phyloP scores from a whole-genome alignment of 2,888 invertebrate species.

The Drosophila hamatofila region DNA sequence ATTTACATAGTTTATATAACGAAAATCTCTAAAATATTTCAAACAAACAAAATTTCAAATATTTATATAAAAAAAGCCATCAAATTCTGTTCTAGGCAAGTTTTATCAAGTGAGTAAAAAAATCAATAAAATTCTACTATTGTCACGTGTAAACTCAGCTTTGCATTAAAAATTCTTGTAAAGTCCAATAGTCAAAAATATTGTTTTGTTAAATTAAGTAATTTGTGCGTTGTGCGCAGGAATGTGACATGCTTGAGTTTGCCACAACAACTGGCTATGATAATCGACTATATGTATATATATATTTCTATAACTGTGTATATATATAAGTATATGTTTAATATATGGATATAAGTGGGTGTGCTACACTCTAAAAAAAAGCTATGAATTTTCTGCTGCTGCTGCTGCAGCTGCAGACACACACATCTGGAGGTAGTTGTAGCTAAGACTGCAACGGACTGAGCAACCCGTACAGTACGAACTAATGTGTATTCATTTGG shows the following conservation, averaged over 20 bases:
- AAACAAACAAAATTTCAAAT: neutral
- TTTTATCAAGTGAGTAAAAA: neutral
- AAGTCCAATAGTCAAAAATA: constrained; percentile 25
- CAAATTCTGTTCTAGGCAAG: neutral
- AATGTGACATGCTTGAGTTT: constrained; percentile 66
- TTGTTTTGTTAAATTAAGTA: constrained; percentile 71
- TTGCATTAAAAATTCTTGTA: constrained; percentile 18
- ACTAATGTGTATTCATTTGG: constrained; percentile 75
- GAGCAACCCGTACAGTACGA: constrained; percentile 26
- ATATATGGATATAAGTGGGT: constrained; percentile 25
- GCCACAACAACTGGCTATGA: constrained; percentile 50
- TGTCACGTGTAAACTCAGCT: constrained; percentile 32
- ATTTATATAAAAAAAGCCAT: neutral
- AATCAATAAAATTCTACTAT: neutral
- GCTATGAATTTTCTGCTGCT: constrained; percentile 45
- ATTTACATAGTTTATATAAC: neutral
- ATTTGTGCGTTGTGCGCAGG: constrained; percentile 72
- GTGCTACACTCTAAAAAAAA: constrained; percentile 38
- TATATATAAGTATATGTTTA: constrained; percentile 11
- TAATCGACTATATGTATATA: constrained; percentile 21
- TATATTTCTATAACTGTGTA: constrained; percentile 10
- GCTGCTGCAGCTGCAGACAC: constrained; percentile 38
- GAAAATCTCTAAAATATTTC: neutral
- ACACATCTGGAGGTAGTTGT: constrained; percentile 70
- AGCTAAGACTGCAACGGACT: constrained; percentile 38